Base-by-base conservation (phyloP, 2,113 vertebrate genomes). In the Peromyscus polionotus region DNA sequence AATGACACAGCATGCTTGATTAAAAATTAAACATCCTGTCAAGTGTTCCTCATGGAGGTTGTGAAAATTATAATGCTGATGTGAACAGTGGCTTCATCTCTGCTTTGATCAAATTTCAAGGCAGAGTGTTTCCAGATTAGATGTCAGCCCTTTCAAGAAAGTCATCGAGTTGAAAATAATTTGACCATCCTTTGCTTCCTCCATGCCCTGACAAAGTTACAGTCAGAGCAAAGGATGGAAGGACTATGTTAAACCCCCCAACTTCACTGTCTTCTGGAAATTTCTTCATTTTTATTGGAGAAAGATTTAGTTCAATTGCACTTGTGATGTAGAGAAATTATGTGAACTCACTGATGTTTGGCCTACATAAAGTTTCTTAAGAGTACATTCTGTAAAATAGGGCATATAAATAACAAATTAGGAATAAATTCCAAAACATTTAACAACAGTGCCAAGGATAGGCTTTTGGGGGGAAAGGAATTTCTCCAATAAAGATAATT, bases 21-120 rank as follows among this genome's bases (percentile, higher is more conserved):
- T 95, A 96, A 96, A 96, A 94, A 93, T 97, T 96, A 63, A 97
- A 89, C 36, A 73, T 36, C 3, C 17, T 72, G 92, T 91, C 91
- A 88, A 80, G 85, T 81, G 59, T 94, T 57, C 84, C 79, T 6
- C 20, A 20, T 65, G 88, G 70, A 93, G 6, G 17, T 89, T 96
- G 91, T 86, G 7, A 87, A 96, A 96, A 88, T 84, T 45, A 92
- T 39, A 91, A 3, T 48, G 93, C 61, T 28, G 5, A 85, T 81
- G 39, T 80, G 76, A 94, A 24, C 73, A 72, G 61, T 67, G 85
- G n/a, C 63, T 96, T 85, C 88, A 45, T 88, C 87, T 95, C 85
- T 96, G 76, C 83, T 89, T 96, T 91, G 59, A 96, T 95, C 76
- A 89, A 96, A 91, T 42, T 92, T 91, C 45, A 92, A 79, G 86